These are phyloP conservation scores for Perizoma flavofasciatum DNA, from an alignment of 2,888 invertebrate species.

Conservation along the genomic window DNA sequence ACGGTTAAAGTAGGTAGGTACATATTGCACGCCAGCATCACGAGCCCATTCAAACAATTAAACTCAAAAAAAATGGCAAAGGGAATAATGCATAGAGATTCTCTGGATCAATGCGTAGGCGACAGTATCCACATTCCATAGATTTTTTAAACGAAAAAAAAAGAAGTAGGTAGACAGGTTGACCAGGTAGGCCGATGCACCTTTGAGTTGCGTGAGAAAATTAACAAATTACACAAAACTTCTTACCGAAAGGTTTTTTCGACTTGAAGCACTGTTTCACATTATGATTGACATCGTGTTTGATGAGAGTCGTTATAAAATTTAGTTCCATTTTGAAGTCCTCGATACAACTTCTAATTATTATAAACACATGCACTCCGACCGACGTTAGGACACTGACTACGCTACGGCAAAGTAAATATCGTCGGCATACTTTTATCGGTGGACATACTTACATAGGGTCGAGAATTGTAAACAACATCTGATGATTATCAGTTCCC, in stretches of 20 bases:
- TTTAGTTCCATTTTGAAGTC: conserved; percentile 71
- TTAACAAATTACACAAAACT: conserved; percentile 49
- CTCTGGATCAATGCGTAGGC: conserved; percentile 20
- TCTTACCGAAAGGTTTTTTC: conserved; percentile 74
- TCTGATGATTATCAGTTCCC: conserved; percentile 44
- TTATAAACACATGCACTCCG: conserved; percentile 48
- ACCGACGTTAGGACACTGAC: conserved; percentile 51
- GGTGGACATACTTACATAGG: conserved; percentile 42
- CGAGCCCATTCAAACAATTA: no score
- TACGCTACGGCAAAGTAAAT: conserved; percentile 64
- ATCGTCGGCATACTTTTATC: conserved; percentile 62
- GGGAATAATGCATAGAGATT: no score
- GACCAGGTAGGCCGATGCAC: conserved; percentile 20
- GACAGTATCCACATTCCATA: conserved; percentile 28
- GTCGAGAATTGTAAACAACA: conserved; percentile 56
- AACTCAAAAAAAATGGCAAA: no score
- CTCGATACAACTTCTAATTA: conserved; percentile 37
- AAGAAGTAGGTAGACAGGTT: conserved; percentile 26
- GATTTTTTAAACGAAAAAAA: conserved; percentile 23
- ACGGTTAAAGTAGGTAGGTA: no score
- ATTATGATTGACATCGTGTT: conserved; percentile 80
- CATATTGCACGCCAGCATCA: no score
- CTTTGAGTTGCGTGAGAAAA: conserved; percentile 9
- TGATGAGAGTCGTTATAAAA: conserved; percentile 72
- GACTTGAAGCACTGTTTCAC: conserved; percentile 78